Evolutionary conservation across 1,140 invertebrate genomes (phyloP).

Genomic region (Drosophila nebulosa): DNA sequence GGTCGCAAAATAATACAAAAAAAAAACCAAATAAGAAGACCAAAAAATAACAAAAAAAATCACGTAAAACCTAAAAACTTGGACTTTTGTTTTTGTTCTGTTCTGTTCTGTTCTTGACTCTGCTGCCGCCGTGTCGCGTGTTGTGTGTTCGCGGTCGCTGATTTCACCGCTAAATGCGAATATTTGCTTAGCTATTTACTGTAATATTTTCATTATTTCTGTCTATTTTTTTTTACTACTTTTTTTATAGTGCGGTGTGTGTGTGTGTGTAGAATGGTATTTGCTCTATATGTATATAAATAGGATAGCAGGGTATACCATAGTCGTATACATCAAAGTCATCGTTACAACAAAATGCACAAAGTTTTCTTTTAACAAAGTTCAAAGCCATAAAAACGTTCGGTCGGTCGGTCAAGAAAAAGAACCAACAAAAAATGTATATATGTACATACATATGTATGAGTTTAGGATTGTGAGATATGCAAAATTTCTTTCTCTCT

Average conservation of each 20-base stretch:
- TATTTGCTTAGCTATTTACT: constrained; percentile 36
- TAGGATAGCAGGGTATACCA: neutral
- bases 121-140: constrained; percentile 2
- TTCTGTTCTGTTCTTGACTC: constrained; percentile 18
- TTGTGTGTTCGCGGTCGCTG: constrained; percentile 24
- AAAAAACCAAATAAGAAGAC: constrained; percentile 8
- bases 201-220: constrained; percentile 11
- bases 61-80: neutral
- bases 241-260: constrained; percentile 2
- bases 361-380: constrained; percentile 43
- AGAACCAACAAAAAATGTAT: constrained; percentile 32
- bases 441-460: neutral
- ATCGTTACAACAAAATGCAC: neutral
- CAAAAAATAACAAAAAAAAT: neutral
- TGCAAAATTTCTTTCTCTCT: neutral
- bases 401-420: constrained; percentile 25
- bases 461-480: neutral
- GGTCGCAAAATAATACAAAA: constrained; percentile 26
- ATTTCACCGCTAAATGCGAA: constrained; percentile 60
- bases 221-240: constrained; percentile 14
- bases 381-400: constrained; percentile 69
- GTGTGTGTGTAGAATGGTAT: constrained; percentile 12
- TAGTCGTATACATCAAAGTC: too few relatives aligned
- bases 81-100: neutral
- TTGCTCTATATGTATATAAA: neutral